A percentile compares a stretch with the other conserved stretches of the same genome.
These are phyloP conservation scores for Rhea pennata DNA, from an alignment of 2,113 vertebrate species.

Conservation along the genomic window DNA sequence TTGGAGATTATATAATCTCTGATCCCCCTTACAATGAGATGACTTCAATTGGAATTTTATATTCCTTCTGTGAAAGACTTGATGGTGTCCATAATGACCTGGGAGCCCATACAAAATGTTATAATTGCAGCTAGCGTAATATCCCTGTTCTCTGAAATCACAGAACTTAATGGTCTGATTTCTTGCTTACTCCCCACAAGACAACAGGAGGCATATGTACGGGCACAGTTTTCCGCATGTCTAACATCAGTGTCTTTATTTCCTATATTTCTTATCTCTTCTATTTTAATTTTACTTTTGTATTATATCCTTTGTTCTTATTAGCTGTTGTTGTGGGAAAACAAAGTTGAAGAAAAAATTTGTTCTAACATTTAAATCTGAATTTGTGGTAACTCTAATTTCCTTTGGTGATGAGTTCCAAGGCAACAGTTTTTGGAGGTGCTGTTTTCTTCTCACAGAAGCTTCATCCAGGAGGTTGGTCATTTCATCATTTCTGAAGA, in stretches of 20 bases:
- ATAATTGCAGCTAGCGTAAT: not conserved
- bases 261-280: not conserved
- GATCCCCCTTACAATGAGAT: not conserved
- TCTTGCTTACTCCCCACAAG: not conserved
- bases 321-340: not conserved
- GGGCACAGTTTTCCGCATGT: not conserved
- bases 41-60: not conserved
- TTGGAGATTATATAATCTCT: not conserved
- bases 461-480: not conserved
- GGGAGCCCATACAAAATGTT: not conserved
- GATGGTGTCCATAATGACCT: not conserved
- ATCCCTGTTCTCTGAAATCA: not conserved
- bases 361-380: not conserved
- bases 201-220: too few species aligned
- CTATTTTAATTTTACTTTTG: not conserved
- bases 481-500: not conserved
- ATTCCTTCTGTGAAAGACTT: not conserved
- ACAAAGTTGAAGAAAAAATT: not conserved
- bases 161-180: not conserved
- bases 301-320: not conserved
- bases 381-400: not conserved
- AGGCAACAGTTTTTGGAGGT: not conserved
- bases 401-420: not conserved
- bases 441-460: not conserved
- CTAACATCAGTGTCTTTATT: not conserved